Conservation (phyloP, 1,140 invertebrate genomes). For the Hyposmocoma kahamanoa region DNA sequence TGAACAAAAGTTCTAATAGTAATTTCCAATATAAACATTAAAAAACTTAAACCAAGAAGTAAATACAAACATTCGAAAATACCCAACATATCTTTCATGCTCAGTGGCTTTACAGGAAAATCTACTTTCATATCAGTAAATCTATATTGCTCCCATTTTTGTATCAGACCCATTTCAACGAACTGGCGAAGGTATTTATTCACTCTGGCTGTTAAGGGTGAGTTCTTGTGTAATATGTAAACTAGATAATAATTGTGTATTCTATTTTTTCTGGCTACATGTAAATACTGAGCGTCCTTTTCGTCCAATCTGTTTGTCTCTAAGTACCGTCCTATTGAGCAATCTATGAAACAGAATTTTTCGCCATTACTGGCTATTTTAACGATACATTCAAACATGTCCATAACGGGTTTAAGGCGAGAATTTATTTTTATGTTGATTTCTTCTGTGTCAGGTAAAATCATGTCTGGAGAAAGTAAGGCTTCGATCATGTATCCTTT, state of each 20-base stretch:
- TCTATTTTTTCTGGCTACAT: slow-evolving; percentile 49
- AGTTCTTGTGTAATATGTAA: slow-evolving; percentile 46
- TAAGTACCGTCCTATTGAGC: slow-evolving; percentile 48
- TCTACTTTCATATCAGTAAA: slow-evolving; percentile 37
- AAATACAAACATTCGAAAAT: slow-evolving; percentile 43
- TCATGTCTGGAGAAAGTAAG: slow-evolving; percentile 55
- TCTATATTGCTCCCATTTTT: slow-evolving; percentile 46
- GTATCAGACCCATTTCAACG: slow-evolving; percentile 44
- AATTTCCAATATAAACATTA: slow-evolving; percentile 42
- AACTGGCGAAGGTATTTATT: slow-evolving; percentile 35
- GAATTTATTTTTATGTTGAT: slow-evolving; percentile 45
- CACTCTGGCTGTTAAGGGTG: slow-evolving; percentile 33
- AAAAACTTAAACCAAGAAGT: slow-evolving; percentile 23
- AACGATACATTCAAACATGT: slow-evolving; percentile 47
- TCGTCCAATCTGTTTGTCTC: slow-evolving; percentile 49
- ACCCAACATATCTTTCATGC: slow-evolving; percentile 32
- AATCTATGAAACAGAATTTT: slow-evolving; percentile 61
- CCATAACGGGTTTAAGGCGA: slow-evolving; percentile 36
- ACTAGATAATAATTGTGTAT: slow-evolving; percentile 61
- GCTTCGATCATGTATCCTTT: slow-evolving; percentile 57
- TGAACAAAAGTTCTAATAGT: slow-evolving; percentile 2
- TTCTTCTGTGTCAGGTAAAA: slow-evolving; percentile 53
- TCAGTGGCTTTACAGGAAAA: slow-evolving; percentile 23
- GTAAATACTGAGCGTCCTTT: slow-evolving; percentile 56
- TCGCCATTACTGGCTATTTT: slow-evolving; percentile 41